Conservation (phyloP, 2,113 vertebrate species). For the Tragelaphus buxtoni region DNA sequence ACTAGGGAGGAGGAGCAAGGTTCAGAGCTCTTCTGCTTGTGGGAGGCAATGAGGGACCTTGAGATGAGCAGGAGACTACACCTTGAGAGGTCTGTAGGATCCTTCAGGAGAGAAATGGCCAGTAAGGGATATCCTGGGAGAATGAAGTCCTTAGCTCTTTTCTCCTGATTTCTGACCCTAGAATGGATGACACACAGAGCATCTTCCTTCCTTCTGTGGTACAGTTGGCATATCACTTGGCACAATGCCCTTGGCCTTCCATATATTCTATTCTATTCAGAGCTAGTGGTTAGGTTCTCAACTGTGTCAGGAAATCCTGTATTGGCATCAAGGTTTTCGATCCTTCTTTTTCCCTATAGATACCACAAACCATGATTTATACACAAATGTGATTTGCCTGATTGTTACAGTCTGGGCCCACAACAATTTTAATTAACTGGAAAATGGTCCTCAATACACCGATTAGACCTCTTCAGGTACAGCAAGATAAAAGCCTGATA, state of each 20-base stretch:
- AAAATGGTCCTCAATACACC: slow-evolving; percentile 84
- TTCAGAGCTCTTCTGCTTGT: not conserved
- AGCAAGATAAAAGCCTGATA: slow-evolving; percentile 88
- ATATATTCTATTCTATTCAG: accelerated
- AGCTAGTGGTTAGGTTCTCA: not conserved
- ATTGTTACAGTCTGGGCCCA: slow-evolving; percentile 81
- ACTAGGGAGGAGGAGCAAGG: not conserved
- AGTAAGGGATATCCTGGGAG: not conserved
- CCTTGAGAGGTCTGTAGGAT: too few relatives aligned
- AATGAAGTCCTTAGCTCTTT: not conserved
- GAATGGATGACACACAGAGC: accelerated
- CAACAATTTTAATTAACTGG: slow-evolving; percentile 88
- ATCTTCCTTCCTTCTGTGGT: not conserved
- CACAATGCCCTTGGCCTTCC: not conserved
- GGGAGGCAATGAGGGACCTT: not conserved
- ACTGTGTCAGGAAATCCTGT: not conserved
- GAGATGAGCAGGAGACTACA: not conserved
- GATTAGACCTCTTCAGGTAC: slow-evolving; percentile 87
- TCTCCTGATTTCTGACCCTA: not conserved
- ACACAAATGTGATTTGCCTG: slow-evolving; percentile 78
- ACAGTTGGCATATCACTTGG: not conserved
- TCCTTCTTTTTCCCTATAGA: not conserved
- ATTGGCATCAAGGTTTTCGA: not conserved
- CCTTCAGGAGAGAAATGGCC: not conserved
- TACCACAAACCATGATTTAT: slow-evolving; percentile 37